These are phyloP conservation scores for Fregata magnificens DNA, from an alignment of 2,113 vertebrate species.

Conservation along the genomic window DNA sequence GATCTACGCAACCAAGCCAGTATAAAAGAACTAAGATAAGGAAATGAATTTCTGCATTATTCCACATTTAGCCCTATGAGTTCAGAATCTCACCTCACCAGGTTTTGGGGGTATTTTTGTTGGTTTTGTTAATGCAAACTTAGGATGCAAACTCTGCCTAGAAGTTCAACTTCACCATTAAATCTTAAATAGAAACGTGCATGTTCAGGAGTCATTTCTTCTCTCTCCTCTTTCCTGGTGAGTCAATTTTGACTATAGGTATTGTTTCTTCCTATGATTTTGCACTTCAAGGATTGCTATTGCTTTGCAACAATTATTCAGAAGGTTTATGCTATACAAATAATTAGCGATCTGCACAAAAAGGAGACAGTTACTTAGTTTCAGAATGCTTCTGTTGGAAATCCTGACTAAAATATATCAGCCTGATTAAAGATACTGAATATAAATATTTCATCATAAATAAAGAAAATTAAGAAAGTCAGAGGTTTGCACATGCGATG, in stretches of 20 bases:
- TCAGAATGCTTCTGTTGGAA: neutral
- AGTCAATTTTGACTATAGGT: neutral
- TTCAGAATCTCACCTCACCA: neutral
- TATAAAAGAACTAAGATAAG: neutral
- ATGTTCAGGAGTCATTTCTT: neutral
- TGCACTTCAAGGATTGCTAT: neutral
- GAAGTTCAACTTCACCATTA: neutral
- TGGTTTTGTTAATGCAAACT: neutral
- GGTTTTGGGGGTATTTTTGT: neutral
- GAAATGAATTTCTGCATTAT: neutral
- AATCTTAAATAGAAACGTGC: neutral
- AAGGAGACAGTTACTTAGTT: neutral
- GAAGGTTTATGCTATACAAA: neutral
- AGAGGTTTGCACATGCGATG: fast-evolving
- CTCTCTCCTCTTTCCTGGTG: neutral
- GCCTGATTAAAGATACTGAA: neutral
- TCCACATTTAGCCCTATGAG: neutral
- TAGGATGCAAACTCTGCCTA: neutral
- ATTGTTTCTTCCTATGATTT: neutral
- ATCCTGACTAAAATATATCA: neutral
- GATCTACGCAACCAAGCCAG: neutral
- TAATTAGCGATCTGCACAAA: neutral
- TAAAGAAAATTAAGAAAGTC: neutral
- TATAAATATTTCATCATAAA: neutral
- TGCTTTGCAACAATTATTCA: neutral